Evolutionary conservation across 2,888 invertebrate species (phyloP).

Genomic region (Cylindroiulus punctatus): DNA sequence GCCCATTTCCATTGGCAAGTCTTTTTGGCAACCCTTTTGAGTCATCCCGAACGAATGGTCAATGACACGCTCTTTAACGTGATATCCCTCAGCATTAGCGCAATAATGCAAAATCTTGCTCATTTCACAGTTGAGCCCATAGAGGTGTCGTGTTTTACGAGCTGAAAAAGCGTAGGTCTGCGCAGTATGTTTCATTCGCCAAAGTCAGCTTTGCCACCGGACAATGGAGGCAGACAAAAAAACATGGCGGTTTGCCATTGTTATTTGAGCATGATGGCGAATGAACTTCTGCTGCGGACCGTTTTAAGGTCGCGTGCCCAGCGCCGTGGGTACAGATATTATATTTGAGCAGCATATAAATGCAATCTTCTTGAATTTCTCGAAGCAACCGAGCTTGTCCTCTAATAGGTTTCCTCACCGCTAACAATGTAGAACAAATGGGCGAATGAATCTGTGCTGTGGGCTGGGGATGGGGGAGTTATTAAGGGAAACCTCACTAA

Average conservation of each 20-base stretch:
- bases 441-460: neutral
- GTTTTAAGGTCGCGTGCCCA: constrained; percentile 32
- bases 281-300: constrained; percentile 32
- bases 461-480: neutral
- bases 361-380: constrained; percentile 39
- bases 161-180: neutral
- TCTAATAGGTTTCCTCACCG: constrained; percentile 41
- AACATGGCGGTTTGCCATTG: neutral
- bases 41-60: neutral
- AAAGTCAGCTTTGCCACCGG: neutral
- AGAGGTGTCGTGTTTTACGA: neutral
- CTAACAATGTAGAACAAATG: constrained; percentile 48
- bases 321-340: constrained; percentile 6
- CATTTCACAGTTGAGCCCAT: neutral
- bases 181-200: neutral
- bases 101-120: neutral
- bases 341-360: constrained; percentile 39
- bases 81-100: neutral
- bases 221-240: neutral
- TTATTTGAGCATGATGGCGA: constrained; percentile 29
- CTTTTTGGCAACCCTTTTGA: neutral
- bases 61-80: neutral
- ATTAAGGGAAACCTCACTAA: constrained; percentile 35
- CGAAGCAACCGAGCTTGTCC: constrained; percentile 43
- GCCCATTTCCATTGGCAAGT: neutral